A percentile compares a stretch with the other conserved stretches of the same genome.
Evolutionary conservation across 2,888 invertebrate genomes (phyloP).

Genomic region (Ligdia adustata): DNA sequence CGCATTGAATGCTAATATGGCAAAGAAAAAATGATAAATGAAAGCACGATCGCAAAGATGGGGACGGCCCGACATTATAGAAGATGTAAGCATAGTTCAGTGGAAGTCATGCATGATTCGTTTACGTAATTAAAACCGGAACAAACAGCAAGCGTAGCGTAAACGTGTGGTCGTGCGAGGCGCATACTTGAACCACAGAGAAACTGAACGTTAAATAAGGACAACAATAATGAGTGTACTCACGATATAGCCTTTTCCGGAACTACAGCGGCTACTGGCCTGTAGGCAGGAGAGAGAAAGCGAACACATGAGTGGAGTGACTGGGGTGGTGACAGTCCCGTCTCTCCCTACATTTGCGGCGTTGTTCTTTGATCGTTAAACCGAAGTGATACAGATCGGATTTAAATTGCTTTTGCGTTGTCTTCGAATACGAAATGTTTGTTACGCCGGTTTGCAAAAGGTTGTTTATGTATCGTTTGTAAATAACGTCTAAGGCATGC

Average conservation of each 20-base stretch:
- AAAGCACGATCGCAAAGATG: slow-evolving; percentile 31
- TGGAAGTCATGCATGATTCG: slow-evolving; percentile 37
- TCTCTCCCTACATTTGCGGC: slow-evolving; percentile 59
- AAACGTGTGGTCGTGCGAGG: slow-evolving; percentile 48
- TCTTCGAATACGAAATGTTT: slow-evolving; percentile 24
- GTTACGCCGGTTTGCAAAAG: slow-evolving; percentile 3
- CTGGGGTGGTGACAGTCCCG: slow-evolving; percentile 68
- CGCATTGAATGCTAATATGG: slow-evolving; percentile 28
- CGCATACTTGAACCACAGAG: slow-evolving; percentile 49
- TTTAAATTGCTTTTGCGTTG: slow-evolving; percentile 30
- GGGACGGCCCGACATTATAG: slow-evolving; percentile 9
- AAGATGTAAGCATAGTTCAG: slow-evolving; percentile 23
- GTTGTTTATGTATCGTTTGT: neutral
- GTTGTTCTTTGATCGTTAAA: slow-evolving; percentile 30
- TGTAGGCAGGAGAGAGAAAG: slow-evolving; percentile 86
- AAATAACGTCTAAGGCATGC: slow-evolving; percentile 14
- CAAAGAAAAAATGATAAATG: slow-evolving; percentile 20
- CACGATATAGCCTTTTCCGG: slow-evolving; percentile 97
- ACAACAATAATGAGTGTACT: slow-evolving; percentile 86
- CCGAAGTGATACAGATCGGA: slow-evolving; percentile 30
- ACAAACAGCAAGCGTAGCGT: slow-evolving; percentile 45
- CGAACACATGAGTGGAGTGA: slow-evolving; percentile 82
- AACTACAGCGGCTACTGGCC: slow-evolving; percentile 96
- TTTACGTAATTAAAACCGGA: slow-evolving; percentile 37
- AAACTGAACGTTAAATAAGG: slow-evolving; percentile 59